Evolutionary conservation across 2,797 vertebrate species (phyloP).

Genomic region (Botia almorhae): DNA sequence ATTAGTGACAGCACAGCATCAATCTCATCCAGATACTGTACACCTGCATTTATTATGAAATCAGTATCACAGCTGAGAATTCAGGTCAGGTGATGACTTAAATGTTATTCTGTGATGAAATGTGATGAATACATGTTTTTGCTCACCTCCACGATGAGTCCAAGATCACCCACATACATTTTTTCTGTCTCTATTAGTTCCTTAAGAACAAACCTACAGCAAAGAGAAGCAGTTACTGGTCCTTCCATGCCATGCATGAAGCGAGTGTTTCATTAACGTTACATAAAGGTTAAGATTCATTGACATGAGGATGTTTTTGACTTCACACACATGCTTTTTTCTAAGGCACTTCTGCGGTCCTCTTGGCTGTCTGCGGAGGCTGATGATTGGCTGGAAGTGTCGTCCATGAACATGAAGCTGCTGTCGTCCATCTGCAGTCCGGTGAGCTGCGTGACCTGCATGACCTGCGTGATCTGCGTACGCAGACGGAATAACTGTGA

Average conservation of each 20-base stretch:
- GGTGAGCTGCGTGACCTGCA: constrained; percentile 71
- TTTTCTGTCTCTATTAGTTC: constrained; percentile 94
- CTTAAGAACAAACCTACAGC: constrained; percentile 87
- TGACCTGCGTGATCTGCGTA: constrained; percentile 64
- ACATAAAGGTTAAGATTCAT: background rate
- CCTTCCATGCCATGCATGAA: too few species aligned
- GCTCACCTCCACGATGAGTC: constrained; percentile 89
- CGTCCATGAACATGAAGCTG: constrained; percentile 75
- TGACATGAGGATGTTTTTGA: constrained; percentile 2
- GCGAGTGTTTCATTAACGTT: background rate
- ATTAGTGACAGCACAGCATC: constrained; percentile 14
- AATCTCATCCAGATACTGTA: constrained; percentile 4
- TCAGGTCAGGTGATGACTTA: constrained; percentile 30
- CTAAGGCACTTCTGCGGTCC: constrained; percentile 85
- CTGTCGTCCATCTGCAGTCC: constrained; percentile 74
- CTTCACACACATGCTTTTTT: constrained; percentile 90
- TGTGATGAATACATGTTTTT: too few species aligned
- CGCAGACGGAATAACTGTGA: constrained; percentile 43
- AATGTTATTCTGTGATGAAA: too few species aligned
- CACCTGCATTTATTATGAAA: constrained; percentile 10
- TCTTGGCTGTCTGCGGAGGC: constrained; percentile 82
- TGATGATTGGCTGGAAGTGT: constrained; percentile 80
- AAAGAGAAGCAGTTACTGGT: background rate
- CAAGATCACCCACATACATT: constrained; percentile 89
- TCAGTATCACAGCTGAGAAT: constrained; percentile 25